Evolutionary conservation across 2,888 invertebrate species (phyloP).

Genomic region (Bellardia pandia): DNA sequence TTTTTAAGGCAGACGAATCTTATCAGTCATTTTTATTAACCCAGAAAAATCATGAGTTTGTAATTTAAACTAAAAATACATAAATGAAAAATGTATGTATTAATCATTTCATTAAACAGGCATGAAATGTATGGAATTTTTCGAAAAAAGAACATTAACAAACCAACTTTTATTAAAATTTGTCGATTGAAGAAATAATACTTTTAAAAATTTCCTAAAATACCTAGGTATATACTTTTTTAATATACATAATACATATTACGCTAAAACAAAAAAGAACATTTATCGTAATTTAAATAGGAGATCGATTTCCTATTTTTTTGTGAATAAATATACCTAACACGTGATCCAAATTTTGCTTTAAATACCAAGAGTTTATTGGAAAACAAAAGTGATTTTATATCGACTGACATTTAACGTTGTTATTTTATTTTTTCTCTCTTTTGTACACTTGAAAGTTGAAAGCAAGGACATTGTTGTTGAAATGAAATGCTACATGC

Average conservation of each 20-base stretch:
- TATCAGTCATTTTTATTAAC: too few relatives aligned
- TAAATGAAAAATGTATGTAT: too few relatives aligned
- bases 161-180: too few relatives aligned
- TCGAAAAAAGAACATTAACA: too few relatives aligned
- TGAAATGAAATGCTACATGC: conserved; percentile 5
- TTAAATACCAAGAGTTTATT: neutral
- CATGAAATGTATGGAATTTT: too few relatives aligned
- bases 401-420: conserved; percentile 3
- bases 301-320: neutral
- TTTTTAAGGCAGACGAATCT: too few relatives aligned
- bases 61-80: too few relatives aligned
- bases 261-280: neutral
- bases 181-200: too few relatives aligned
- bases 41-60: too few relatives aligned
- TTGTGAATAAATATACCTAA: neutral
- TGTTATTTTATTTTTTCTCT: neutral
- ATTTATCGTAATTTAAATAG: neutral
- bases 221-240: too few relatives aligned
- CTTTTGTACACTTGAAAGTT: neutral
- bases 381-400: conserved; percentile 18
- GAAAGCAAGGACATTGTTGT: conserved; percentile 31
- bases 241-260: neutral
- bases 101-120: too few relatives aligned
- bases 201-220: too few relatives aligned
- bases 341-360: neutral